Conservation (phyloP, 2,113 vertebrate species). For the Oryzias curvinotus region DNA sequence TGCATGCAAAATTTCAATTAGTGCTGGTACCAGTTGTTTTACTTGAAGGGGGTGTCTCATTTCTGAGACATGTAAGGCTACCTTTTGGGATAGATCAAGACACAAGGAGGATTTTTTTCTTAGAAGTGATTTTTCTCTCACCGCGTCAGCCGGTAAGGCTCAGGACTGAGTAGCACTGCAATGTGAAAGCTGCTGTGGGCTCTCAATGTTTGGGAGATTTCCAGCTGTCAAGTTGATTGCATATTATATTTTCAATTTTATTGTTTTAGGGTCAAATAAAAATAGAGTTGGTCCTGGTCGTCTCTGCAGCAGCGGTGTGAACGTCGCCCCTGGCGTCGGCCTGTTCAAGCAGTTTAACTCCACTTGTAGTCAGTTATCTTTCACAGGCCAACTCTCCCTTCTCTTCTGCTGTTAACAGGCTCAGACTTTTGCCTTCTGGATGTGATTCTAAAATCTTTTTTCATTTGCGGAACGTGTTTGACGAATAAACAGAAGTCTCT, state of each 20-base stretch:
- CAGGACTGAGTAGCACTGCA: constrained; percentile 7
- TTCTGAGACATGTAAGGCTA: constrained; percentile 65
- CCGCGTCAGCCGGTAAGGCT: constrained; percentile 15
- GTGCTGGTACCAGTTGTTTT: constrained; percentile 83
- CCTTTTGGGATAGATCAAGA: constrained; percentile 68
- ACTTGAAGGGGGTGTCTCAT: constrained; percentile 67
- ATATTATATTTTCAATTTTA: neutral
- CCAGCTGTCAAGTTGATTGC: no score
- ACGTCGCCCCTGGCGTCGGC: constrained; percentile 34
- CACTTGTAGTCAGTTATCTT: constrained; percentile 18
- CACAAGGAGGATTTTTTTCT: constrained; percentile 29
- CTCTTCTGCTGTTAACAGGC: constrained; percentile 8
- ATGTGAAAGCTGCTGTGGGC: neutral
- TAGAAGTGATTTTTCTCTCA: constrained; percentile 17
- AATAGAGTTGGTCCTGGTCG: constrained; percentile 1
- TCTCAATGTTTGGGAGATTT: no score
- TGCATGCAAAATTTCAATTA: constrained; percentile 85
- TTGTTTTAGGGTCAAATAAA: neutral
- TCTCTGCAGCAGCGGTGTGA: constrained; percentile 15
- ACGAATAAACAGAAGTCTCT: neutral
- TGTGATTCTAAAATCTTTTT: constrained; percentile 14
- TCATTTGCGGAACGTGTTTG: constrained; percentile 7
- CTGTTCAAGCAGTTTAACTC: constrained; percentile 19
- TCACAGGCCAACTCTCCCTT: constrained; percentile 31
- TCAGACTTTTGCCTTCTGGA: constrained; percentile 18